Evolutionary conservation across 1,140 invertebrate genomes (phyloP), one percentile per base, ranked within the genome.

Genomic region (Trichoplusia ni): DNA sequence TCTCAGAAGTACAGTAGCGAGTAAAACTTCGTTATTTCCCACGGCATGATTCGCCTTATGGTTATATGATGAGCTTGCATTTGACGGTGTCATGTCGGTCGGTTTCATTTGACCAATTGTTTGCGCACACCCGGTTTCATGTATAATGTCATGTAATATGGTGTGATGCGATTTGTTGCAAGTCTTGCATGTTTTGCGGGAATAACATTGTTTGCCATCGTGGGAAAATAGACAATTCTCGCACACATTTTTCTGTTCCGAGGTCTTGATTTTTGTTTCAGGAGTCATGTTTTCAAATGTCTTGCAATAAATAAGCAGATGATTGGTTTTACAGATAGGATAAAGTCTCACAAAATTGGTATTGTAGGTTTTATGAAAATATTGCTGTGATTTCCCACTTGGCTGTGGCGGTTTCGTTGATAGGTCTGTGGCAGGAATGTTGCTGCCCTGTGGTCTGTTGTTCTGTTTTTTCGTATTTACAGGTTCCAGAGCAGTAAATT

Each of bases 131-230:
- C 4, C 9, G 2, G 33, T 13, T 9, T 35, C 33, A 7, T 16
- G 29, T 1, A 5, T 23, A 18, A 35, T 29, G 1, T 72, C 65
- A 27, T 69, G 64, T n/a, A 73, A 29, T 14, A 44, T 47, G 1
- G 66, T 73, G 31, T 69, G 44, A 37, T 69, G 66, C 8, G 37
- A 11, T 5, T 44, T 8, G 3, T 73, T 61, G 53, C 66, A 73
- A n/a, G 31, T 21, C 23, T 47, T 54, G 23, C 70, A 73, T n/a
- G 27, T 38, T 53, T 67, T 69, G 13, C 16, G 13, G 14, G 70
- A 68, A n/a, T 13, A 62, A 49, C 70, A 72, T 25, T 14, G 14
- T 4, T 61, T 49, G n/a, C 25, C 56, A 25, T 65, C 25, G 33
- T 73, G 66, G 33, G 4, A 27, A 69, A 21, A 16, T 67, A 73